Evolutionary conservation across 2,797 vertebrate genomes (phyloP), one percentile per base, ranked within the genome.

Genomic region (Pangasius mekongensis): DNA sequence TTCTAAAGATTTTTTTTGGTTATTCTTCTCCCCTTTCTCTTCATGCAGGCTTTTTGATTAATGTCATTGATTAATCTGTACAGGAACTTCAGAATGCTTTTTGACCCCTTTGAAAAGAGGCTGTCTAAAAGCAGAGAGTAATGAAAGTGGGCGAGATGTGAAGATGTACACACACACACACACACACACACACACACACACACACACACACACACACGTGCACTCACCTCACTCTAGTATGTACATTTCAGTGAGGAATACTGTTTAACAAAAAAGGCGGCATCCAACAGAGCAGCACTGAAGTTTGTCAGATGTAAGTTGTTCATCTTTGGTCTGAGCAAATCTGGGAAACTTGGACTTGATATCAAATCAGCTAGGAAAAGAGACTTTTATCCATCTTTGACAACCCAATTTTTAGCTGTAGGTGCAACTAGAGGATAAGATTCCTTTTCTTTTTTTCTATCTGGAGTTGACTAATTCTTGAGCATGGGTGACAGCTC

Each of bases 71-170:
- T 89, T 88, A 86, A 87, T 93, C 92, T 92, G 91, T 87, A 87
- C 86, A 86, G 90, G 76, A 84, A 85, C 92, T 94, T 93, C 92
- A 92, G 91, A 92, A 92, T 91, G 52, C 62, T 80, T 67, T 69
- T 69, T 80, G 22, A 92, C 91, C 89, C 92, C 91, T 94, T 93
- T 94, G 90, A 94, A 93, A 93, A 89, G 89, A 90, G 89, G 89
- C 91, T 87, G 91, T 92, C 91, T 92, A 92, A 93, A 91, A 93
- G 89, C 91, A 85, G 62, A 62, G 83, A 91, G 85, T 92, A 92
- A 92, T 93, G 87, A 92, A 93, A 90, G 91, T 90, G 91, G 87
- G 90, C 81, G 90, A 89, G 91, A 94, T 92, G 87, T 88, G 91
- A 91, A 91, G 83, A 77, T 87, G 77, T 91, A 30, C 80, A 77